Base-by-base conservation (phyloP, 2,113 vertebrate species). In the Ia io region DNA sequence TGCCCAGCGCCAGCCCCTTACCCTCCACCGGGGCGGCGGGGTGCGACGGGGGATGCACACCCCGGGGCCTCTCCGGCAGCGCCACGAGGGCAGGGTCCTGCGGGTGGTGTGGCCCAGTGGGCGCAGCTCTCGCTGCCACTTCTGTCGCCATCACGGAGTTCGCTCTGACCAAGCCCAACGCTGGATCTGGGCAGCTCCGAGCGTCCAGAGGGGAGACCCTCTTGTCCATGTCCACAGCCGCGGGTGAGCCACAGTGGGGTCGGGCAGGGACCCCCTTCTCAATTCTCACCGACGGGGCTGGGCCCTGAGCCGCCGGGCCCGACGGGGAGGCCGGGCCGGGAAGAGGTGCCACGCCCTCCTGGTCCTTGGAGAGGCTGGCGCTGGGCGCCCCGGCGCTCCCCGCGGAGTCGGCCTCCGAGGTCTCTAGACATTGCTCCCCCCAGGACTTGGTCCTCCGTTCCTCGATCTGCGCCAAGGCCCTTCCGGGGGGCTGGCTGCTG, bases 381-480 rank as follows among this genome's bases (percentile, higher is more conserved):
- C 84, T 30, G 51, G 53, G 83, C 16, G 17, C n/a, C 37, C n/a
- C n/a, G n/a, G 67, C 67, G 49, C 73, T 78, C 56, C 65, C 56
- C 56, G 6, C 1, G 0, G 83, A 32, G 37, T 47, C 44, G 8
- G 90, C 28, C 5, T 40, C 79, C 3, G 94, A 76, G 18, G 95
- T 92, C 63, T 95, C 90, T 5, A 59, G 53, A 53, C 94, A 95
- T 28, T 88, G 97, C 1, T 95, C 97, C 40, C 95, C 95, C 94
- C 83, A 97, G 56, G 95, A 96, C 84, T 94, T 96, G 47, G 97
- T 96, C 92, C 97, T 97, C 51, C 96, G 84, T 32, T 95, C 88
- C 32, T 93, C 96, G 20, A 16, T 84, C 28, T 49, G 89, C 1
- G 91, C 91, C 23, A 90, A 94, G 40, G 56, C 92, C 74, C 88